Base-by-base conservation (phyloP, 2,797 vertebrate genomes). In the Dryobates pubescens region DNA sequence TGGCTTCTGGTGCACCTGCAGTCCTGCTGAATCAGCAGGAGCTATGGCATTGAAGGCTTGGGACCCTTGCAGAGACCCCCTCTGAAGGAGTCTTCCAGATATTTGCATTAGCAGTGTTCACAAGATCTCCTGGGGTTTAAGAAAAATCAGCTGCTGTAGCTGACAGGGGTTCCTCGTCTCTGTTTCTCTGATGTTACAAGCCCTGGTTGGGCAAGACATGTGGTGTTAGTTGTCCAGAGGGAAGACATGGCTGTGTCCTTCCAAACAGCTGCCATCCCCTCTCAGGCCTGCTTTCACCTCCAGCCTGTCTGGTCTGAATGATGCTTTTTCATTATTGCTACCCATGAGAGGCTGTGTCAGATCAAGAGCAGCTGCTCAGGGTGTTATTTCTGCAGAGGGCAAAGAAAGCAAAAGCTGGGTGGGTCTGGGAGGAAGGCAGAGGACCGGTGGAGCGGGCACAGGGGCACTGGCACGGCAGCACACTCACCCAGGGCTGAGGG, bases 391-490 rank as follows among this genome's bases (percentile, higher is more conserved):
- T 30, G 14, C 4, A 4, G 36, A 1, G n/a, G 2, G 8, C 49
- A 51, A 14, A 7, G 49, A 51, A 24, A 24, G 22, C 49, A 51
- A 24, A 51, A 51, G 49, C 49, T 51, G 54, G 16, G 27, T 51
- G 54, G 27, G 27, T 11, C 26, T 54, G 53, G 27, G 27, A 29
- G 27, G 53, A 29, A 7, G 17, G 30, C 72, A 73, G 73, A 23
- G 56, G 68, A 41, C 6, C 0, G 4, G 3, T 12, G 29, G 47
- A n/a, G 47, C 3, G 8, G 65, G 22, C 2, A 3, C 1, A 5
- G 18, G 29, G 32, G 13, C 57, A 2, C 5, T 23, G 72, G 13
- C 16, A 7, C 4, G 27, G 69, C 4, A 18, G 24, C 0, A 3
- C 3, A 49, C 26, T 32, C 3, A 2, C 19, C 15, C 18, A 9